phyloP scores from a whole-genome alignment of 2,888 invertebrate species.

The Aspidiotus destructor region DNA sequence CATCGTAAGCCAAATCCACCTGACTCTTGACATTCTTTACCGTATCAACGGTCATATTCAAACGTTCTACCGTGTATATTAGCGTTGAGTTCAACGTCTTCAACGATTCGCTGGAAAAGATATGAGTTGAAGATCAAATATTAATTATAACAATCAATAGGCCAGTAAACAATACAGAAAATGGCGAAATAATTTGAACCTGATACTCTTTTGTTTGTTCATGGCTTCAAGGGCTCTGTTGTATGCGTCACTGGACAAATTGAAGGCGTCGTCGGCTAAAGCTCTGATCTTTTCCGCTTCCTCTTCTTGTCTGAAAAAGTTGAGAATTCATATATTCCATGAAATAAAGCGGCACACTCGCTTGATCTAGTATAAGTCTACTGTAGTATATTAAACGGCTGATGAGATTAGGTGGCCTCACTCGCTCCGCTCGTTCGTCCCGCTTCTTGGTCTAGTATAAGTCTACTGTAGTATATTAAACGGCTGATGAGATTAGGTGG shows the following conservation, averaged over 20 bases:
- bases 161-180: conserved; percentile 17
- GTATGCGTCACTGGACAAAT: conserved; percentile 70
- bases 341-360: no score
- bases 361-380: no score
- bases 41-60: conserved; percentile 57
- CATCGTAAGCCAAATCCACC: conserved; percentile 68
- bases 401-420: no score
- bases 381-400: no score
- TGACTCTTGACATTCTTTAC: conserved; percentile 59
- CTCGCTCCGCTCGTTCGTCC: no score
- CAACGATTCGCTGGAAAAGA: conserved; percentile 52
- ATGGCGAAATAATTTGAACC: conserved; percentile 43
- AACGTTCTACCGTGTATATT: conserved; percentile 56
- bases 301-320: conserved; percentile 47
- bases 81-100: conserved; percentile 57
- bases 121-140: conserved; percentile 11
- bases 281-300: conserved; percentile 66
- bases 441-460: no score
- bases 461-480: no score
- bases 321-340: neutral
- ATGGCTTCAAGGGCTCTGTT: conserved; percentile 69
- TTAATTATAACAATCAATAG: conserved; percentile 3
- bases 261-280: conserved; percentile 68
- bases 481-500: no score
- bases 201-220: conserved; percentile 62